Conservation (phyloP, 2,797 vertebrate species). For the Callimico goeldii region DNA sequence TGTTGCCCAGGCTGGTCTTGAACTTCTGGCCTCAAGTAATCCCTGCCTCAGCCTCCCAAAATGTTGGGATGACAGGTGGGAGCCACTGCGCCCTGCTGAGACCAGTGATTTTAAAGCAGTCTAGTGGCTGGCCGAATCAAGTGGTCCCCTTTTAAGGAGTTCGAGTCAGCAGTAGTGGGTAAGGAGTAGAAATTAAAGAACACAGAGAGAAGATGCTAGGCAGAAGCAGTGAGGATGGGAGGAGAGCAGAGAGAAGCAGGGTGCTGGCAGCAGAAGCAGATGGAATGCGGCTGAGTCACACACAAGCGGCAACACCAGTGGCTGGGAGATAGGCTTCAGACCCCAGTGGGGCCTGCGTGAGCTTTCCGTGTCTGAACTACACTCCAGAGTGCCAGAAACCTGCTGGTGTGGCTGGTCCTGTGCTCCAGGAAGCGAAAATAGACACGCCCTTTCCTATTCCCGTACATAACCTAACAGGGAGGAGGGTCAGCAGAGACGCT, state of each 20-base stretch:
- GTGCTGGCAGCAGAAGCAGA: not conserved
- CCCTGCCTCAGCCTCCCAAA: not conserved
- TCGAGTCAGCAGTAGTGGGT: not conserved
- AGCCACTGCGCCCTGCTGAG: not conserved
- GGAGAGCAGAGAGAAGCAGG: not conserved
- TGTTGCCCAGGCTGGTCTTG: not conserved
- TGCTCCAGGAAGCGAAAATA: not conserved
- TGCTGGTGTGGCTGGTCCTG: not conserved
- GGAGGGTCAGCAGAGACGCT: rapidly evolving
- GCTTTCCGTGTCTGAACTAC: not conserved
- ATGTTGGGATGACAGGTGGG: not conserved
- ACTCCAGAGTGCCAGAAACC: not conserved
- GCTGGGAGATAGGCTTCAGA: not conserved
- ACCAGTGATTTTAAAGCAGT: no score
- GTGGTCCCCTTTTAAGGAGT: not conserved
- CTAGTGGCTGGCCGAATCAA: not conserved
- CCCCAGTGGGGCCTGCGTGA: rapidly evolving
- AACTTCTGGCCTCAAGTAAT: not conserved
- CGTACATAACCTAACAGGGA: not conserved
- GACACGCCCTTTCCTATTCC: not conserved
- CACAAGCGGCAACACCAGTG: rapidly evolving
- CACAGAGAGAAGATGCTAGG: not conserved
- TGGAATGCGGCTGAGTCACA: not conserved
- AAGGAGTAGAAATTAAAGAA: not conserved
- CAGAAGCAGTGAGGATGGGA: not conserved